phyloP scores from a whole-genome alignment of 1,140 invertebrate genomes.

The Drosophila bocki region DNA sequence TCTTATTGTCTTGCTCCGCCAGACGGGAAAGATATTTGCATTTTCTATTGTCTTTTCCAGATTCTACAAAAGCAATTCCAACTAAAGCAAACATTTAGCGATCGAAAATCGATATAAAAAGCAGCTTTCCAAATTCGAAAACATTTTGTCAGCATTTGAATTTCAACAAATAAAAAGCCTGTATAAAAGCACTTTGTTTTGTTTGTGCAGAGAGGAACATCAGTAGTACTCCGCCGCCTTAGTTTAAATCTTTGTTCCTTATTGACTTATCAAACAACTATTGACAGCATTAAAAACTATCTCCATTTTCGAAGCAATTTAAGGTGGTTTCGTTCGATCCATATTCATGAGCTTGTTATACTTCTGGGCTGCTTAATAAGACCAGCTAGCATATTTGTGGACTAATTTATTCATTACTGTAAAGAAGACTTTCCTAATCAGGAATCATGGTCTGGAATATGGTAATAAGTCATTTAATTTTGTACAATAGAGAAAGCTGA shows the following conservation, averaged over 20 bases:
- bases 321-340: not conserved
- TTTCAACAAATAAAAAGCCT: conserved; percentile 23
- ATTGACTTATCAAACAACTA: conserved; percentile 27
- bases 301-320: not conserved
- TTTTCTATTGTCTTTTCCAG: conserved; percentile 66
- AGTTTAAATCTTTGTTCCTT: conserved; percentile 13
- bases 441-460: not conserved
- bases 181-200: conserved; percentile 8
- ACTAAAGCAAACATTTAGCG: conserved; percentile 47
- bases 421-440: not conserved
- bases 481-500: not conserved
- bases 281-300: not conserved
- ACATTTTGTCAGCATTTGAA: conserved; percentile 17
- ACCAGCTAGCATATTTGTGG: not conserved
- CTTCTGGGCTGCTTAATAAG: not conserved
- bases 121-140: conserved; percentile 59
- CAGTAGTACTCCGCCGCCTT: not conserved
- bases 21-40: conserved; percentile 52
- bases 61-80: conserved; percentile 55
- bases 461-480: not conserved
- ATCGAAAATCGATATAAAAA: conserved; percentile 8
- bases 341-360: conserved; percentile 3
- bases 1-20: conserved; percentile 42
- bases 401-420: not conserved
- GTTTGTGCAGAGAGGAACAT: not conserved